These are phyloP conservation scores for Mesorhabditis spiculigera DNA, from an alignment of 2,888 invertebrate genomes.

Conservation along the genomic window DNA sequence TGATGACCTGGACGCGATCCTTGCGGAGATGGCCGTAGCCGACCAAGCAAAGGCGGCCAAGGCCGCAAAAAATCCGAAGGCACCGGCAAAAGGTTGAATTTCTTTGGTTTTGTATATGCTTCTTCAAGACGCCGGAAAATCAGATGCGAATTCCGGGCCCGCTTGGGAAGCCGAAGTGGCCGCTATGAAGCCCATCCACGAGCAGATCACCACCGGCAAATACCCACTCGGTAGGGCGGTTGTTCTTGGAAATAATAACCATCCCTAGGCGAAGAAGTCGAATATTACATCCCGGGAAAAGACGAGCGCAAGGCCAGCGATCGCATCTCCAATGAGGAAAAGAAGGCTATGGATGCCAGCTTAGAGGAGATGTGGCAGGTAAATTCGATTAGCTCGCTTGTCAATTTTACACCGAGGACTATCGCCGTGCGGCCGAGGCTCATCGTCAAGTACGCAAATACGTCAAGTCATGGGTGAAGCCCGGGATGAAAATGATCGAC, in stretches of 20 bases:
- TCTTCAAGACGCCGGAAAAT: no score
- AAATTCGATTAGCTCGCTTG: neutral
- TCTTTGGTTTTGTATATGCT: neutral
- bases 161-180: slow-evolving; percentile 40
- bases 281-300: slow-evolving; percentile 25
- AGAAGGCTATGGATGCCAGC: slow-evolving; percentile 79
- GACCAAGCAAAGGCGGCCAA: slow-evolving; percentile 37
- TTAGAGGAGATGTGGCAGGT: slow-evolving; percentile 84
- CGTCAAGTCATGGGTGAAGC: slow-evolving; percentile 89
- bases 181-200: slow-evolving; percentile 65
- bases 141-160: no score
- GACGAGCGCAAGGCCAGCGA: slow-evolving; percentile 54
- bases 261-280: slow-evolving; percentile 10
- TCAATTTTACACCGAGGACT: slow-evolving; percentile 26
- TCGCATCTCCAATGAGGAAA: slow-evolving; percentile 67
- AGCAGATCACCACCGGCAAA: slow-evolving; percentile 77
- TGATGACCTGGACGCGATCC: slow-evolving; percentile 53
- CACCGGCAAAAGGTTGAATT: neutral
- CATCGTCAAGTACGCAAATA: slow-evolving; percentile 91
- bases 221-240: slow-evolving; percentile 74
- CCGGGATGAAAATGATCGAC: slow-evolving; percentile 98
- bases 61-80: slow-evolving; percentile 35
- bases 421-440: slow-evolving; percentile 88
- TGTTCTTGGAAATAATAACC: neutral
- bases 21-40: slow-evolving; percentile 44